Evolutionary conservation across 2,888 invertebrate species (phyloP).

Genomic region (Caenorhabditis wallacei): DNA sequence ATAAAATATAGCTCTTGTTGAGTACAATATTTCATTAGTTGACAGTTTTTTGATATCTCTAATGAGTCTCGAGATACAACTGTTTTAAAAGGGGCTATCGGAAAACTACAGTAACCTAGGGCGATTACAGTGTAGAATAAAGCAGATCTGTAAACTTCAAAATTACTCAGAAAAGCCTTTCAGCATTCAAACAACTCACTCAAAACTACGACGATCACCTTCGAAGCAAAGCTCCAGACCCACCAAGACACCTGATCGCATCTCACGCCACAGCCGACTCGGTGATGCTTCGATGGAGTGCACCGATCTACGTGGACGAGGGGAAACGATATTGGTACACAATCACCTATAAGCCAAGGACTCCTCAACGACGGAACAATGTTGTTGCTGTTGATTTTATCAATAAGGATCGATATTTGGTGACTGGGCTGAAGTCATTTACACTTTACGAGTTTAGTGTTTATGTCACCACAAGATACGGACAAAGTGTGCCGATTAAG

Average conservation of each 20-base stretch:
- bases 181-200: constrained; percentile 72
- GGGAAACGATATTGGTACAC: constrained; percentile 82
- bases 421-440: constrained; percentile 76
- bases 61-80: no score
- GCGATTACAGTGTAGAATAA: no score
- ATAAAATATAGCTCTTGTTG: no score
- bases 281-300: constrained; percentile 79
- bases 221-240: constrained; percentile 67
- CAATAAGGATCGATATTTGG: constrained; percentile 77
- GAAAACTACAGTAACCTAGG: constrained; percentile 1
- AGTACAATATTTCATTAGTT: no score
- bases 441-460: constrained; percentile 82
- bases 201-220: constrained; percentile 67
- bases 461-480: constrained; percentile 80
- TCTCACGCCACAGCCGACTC: constrained; percentile 82
- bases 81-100: no score
- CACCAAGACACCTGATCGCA: constrained; percentile 75
- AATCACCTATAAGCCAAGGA: constrained; percentile 80
- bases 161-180: no score
- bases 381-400: constrained; percentile 81
- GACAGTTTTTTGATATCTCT: no score
- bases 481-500: constrained; percentile 76
- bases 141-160: no score
- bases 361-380: constrained; percentile 78
- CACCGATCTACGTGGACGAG: constrained; percentile 77